Evolutionary conservation across 2,797 vertebrate species (phyloP), one percentile per base, ranked within the genome.

Genomic region (Phyllotis vaccarum): DNA sequence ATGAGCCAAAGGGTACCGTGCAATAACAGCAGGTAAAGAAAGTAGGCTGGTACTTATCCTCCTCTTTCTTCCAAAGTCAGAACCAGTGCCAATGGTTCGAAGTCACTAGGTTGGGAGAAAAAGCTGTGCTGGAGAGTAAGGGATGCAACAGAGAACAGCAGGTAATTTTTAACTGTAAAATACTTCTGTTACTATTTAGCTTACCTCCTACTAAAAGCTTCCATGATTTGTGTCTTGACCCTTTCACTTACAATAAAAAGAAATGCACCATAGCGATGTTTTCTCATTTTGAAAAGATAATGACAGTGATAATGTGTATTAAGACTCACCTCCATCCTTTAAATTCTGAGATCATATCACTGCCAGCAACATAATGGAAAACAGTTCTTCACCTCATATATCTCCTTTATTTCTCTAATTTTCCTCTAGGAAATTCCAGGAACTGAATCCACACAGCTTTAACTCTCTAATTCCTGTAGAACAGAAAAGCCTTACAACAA

Each of bases 371-470:
- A 86, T 92, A 52, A 83, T 68, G 80, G 66, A 66, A 70, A 79
- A 92, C 34, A 72, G 64, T 82, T 97, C 70, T 92, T 62, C 60
- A 93, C 60, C 72, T 92, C 78, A 89, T 43, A 89, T 66, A 96
- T 87, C 68, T 88, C 93, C 94, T 94, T 91, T 56, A 90, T 94
- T 79, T 96, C 64, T 64, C 27, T 91, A 58, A 79, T 12, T 43
- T 10, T 78, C 81, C 90, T 94, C 78, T 91, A 96, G 83, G 95
- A 95, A 96, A 90, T 82, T 90, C 88, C 81, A 94, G 80, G 60
- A 91, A 95, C 64, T 85, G 90, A 95, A 31, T 96, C 75, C 83
- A 96, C 60, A 88, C 75, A 96, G 60, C 74, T 96, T 95, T 93
- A 94, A 89, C 66, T 95, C 64, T 91, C 60, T 22, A 6, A 72